Evolutionary conservation across 2,113 vertebrate species (phyloP), one percentile per base, ranked within the genome.

Genomic region (Eleginops maclovinus): DNA sequence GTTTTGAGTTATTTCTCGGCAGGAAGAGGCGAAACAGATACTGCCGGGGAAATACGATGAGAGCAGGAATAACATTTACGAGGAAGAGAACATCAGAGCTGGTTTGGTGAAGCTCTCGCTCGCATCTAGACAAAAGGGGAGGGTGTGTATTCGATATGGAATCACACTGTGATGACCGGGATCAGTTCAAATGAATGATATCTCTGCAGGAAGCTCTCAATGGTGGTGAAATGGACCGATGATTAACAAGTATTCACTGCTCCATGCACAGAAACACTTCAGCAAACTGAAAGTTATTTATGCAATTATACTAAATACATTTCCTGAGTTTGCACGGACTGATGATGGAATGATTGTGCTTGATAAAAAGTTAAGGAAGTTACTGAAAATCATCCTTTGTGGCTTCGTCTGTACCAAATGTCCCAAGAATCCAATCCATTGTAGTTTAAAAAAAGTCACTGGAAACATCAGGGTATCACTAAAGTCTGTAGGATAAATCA

Each of bases 1-100:
- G 94, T 87, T 92, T 92, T 82, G 64, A 90, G 87, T 93, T 92
- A 93, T 87, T 88, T 90, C 91, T 83, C 89, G 43, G 62, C 77
- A 67, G 87, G 90, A 88, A 87, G 81, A 86, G 50, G 85, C 44
- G 87, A 88, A 86, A 87, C 65, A 56, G 90, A 90, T 79, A 82
- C 79, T 56, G 75, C 22, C 3, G 54, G 7, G 74, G 89, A 86
- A 92, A 90, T 74, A 81, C 13, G 73, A 92, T 91, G 91, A 92
- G 88, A 86, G 59, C 72, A 66, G 74, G 61, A 74, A 90, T 69
- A 87, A 89, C 82, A 80, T 88, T 91, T 79, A 85, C 9, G 36
- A 19, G 75, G 75, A 54, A 70, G 59, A 54, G 70, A 44, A 70
- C 72, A 83, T 81, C 72, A 36, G 53, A 47, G 66, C 46, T 14